These are phyloP conservation scores for Caenorhabditis sp. DNA, from an alignment of 2,888 invertebrate species.

Conservation along the genomic window DNA sequence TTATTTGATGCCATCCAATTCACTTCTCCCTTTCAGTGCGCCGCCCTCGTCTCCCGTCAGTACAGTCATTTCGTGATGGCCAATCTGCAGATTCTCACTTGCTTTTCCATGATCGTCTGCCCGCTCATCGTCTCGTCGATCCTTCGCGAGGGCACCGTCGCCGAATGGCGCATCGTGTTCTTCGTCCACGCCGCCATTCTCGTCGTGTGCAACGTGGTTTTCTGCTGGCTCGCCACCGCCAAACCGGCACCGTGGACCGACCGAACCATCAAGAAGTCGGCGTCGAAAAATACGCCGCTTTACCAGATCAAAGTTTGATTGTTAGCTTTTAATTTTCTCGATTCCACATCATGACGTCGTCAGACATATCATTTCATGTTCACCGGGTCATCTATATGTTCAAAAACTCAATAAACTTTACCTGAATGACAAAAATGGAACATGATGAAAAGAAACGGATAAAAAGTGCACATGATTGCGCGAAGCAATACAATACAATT, in stretches of 20 bases:
- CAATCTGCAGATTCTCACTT: constrained; percentile 75
- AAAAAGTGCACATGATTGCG: neutral
- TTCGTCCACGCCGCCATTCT: constrained; percentile 74
- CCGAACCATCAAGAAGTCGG: constrained; percentile 33
- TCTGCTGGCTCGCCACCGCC: constrained; percentile 74
- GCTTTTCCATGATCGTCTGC: constrained; percentile 76
- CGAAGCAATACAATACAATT: too few species aligned
- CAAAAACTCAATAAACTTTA: neutral
- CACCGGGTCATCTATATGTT: too few species aligned
- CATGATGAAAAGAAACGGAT: neutral
- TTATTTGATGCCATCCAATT: neutral
- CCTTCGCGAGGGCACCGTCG: constrained; percentile 59
- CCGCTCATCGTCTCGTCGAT: constrained; percentile 70
- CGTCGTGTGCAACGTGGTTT: constrained; percentile 71
- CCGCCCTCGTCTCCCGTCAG: constrained; percentile 74
- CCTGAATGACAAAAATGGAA: neutral
- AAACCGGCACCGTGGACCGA: constrained; percentile 76
- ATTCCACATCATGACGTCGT: neutral
- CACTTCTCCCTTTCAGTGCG: constrained; percentile 60
- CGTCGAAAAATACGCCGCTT: constrained; percentile 46
- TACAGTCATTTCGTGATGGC: constrained; percentile 78
- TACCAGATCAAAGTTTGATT: constrained; percentile 29
- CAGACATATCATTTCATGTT: neutral
- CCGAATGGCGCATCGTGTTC: constrained; percentile 75
- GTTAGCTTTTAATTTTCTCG: neutral